Base-by-base conservation (phyloP, 1,140 invertebrate species). In the Achatina immaculata region DNA sequence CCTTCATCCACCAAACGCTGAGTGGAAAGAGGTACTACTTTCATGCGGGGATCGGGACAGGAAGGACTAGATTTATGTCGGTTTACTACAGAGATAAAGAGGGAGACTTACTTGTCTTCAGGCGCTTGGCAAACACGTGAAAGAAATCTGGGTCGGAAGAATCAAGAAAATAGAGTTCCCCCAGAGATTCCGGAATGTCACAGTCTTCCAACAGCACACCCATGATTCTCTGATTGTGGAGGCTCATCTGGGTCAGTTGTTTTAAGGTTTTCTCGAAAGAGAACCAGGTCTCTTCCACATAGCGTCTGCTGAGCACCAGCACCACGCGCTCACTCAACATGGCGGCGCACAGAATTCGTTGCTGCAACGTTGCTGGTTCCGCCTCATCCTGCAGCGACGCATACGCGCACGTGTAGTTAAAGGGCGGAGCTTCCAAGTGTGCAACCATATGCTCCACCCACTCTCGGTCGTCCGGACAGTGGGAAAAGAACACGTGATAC, bases 301-400 rank as follows among this genome's bases (percentile, higher is more conserved):
- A 90, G 51, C 82, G 83, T 9, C 79, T 75, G 42, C 85, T 86
- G 1, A 90, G 83, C 1, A 89, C 87, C 62, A 90, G 80, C 6
- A 89, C 86, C 1, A 89, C 86, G 31, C 88, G 78, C 76, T 89
- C 86, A 83, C 89, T 90, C n/a, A 90, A 82, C 87, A 89, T 90
- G 7, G 85, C 84, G 0, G 89, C 86, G 83, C 89, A 89, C 45
- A 90, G 78, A 14, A 86, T 81, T 40, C 83, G 88, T 82, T 89
- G 81, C 80, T 85, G 76, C 58, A 83, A 48, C 28, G 80, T 28
- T 36, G 65, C n/a, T 24, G 40, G 80, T 48, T 83, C 79, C 16
- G 74, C 78, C 43, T 83, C 71, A 34, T 81, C 75, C 75, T 81
- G 82, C 45, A 84, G 81, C 40, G 78, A 78, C 19, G 81, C 80